These are phyloP conservation scores for Erythrocercus mccallii DNA, from an alignment of 2,113 vertebrate genomes.

Conservation along the genomic window DNA sequence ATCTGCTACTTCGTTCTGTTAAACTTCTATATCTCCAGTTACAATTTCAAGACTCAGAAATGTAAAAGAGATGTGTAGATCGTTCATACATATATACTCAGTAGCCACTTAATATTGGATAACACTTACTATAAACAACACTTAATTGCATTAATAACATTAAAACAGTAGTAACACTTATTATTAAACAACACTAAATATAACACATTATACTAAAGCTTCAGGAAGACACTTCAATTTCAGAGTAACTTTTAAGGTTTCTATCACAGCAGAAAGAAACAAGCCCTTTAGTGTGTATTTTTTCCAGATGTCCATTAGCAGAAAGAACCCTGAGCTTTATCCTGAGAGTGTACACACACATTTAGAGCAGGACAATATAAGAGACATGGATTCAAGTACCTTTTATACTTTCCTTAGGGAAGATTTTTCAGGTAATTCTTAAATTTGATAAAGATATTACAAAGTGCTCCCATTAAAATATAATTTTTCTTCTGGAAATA, in stretches of 20 bases:
- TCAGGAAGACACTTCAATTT: neutral
- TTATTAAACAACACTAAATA: neutral
- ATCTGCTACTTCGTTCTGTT: neutral
- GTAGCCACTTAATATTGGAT: neutral
- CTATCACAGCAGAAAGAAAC: neutral
- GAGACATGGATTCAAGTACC: neutral
- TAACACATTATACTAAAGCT: neutral
- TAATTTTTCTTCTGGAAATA: neutral
- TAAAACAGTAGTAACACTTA: neutral
- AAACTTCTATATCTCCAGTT: neutral
- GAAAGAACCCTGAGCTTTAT: neutral
- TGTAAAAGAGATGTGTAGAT: neutral
- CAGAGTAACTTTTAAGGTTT: neutral
- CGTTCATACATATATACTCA: neutral
- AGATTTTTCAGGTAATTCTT: neutral
- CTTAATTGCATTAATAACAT: neutral
- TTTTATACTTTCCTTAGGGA: neutral
- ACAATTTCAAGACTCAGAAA: neutral
- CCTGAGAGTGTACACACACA: fast-evolving
- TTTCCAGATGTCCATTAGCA: neutral
- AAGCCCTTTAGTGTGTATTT: neutral
- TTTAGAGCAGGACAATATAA: neutral
- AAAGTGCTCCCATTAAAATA: neutral
- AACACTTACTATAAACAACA: neutral
- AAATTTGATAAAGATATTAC: neutral